These are phyloP conservation scores for Rallus crepitans DNA, from an alignment of 2,797 vertebrate species.

Conservation along the genomic window DNA sequence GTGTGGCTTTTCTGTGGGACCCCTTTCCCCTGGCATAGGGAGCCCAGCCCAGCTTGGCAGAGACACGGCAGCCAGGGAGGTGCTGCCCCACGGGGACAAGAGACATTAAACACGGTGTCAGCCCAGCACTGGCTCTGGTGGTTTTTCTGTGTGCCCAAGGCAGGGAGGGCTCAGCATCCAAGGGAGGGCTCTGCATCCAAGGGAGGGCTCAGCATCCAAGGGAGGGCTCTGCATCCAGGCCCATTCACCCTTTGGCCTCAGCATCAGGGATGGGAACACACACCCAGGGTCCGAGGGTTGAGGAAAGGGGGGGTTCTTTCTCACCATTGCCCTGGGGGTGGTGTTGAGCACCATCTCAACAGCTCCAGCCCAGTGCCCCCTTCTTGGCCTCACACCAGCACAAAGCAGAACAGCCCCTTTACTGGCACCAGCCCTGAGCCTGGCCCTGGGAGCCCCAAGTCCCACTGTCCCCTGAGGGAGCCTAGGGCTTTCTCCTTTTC, in stretches of 20 bases:
- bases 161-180: not conserved
- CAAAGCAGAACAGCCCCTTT: not conserved
- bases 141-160: fast-evolving
- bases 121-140: fast-evolving
- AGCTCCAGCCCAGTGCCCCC: fast-evolving
- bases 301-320: not conserved
- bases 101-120: not conserved
- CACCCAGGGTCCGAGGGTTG: fast-evolving
- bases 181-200: too few relatives aligned
- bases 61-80: fast-evolving
- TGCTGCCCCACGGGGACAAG: fast-evolving
- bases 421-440: fast-evolving
- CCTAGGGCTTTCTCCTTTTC: fast-evolving
- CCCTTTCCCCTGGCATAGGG: not conserved
- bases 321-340: not conserved
- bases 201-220: not conserved
- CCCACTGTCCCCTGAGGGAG: too few relatives aligned
- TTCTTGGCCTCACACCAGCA: fast-evolving
- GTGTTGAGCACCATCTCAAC: not conserved
- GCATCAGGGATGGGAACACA: too few relatives aligned
- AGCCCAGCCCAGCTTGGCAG: fast-evolving
- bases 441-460: not conserved
- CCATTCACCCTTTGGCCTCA: too few relatives aligned
- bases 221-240: too few relatives aligned
- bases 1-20: fast-evolving